Conservation (phyloP, 2,888 invertebrate genomes). For the Caenorhabditis sulstoni region DNA sequence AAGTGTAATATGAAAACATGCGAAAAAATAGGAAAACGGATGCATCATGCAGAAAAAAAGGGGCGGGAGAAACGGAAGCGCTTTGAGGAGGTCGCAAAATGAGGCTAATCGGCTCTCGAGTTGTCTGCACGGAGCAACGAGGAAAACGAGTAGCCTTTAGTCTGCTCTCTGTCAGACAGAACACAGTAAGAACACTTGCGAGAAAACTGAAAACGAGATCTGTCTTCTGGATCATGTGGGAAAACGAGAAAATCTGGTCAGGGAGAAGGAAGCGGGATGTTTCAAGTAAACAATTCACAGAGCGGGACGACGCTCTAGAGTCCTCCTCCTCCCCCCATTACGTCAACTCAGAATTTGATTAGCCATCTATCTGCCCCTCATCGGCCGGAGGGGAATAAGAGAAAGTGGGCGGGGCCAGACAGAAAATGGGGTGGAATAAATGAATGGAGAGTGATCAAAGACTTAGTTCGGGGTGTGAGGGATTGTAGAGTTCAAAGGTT, state of each 20-base stretch:
- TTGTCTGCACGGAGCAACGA: conserved; percentile 18
- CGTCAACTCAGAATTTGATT: conserved; percentile 53
- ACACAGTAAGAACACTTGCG: too few species aligned
- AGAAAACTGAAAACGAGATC: conserved; percentile 5
- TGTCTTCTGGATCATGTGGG: conserved; percentile 1
- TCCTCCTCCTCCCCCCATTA: conserved; percentile 39
- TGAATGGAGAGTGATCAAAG: background rate
- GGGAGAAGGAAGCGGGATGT: conserved; percentile 27
- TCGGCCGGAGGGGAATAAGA: too few species aligned
- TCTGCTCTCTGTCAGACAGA: background rate
- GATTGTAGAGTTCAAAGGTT: conserved; percentile 8
- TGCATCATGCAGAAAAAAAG: conserved; percentile 13
- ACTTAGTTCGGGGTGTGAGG: too few species aligned
- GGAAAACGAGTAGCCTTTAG: conserved; percentile 22
- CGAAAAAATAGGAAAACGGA: conserved; percentile 1
- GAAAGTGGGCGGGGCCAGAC: conserved; percentile 19
- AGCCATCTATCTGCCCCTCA: conserved; percentile 8
- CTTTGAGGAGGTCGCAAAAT: conserved; percentile 25
- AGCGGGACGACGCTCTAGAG: conserved; percentile 15
- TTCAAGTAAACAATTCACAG: conserved; percentile 53
- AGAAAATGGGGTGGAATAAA: background rate
- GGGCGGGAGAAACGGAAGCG: background rate
- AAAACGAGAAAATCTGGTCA: conserved; percentile 23
- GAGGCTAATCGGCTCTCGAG: conserved; percentile 38
- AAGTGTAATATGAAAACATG: conserved; percentile 13